These are phyloP conservation scores for Vandiemenella viatica DNA, from an alignment of 2,888 invertebrate genomes.

Conservation along the genomic window DNA sequence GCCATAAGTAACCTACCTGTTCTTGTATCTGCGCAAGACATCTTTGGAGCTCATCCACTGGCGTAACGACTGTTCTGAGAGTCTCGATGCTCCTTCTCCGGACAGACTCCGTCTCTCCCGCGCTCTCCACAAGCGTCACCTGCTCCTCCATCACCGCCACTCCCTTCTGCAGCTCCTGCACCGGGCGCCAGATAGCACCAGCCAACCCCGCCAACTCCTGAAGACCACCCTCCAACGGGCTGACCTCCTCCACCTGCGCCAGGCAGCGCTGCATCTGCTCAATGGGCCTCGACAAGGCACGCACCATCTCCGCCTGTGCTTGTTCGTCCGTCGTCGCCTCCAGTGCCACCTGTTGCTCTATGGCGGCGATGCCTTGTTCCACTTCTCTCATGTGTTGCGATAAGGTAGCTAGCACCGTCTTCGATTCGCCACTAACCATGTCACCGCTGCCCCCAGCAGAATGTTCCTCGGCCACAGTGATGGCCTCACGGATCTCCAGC, in stretches of 20 bases:
- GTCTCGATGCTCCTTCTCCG: no score
- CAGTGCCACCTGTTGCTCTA: background rate
- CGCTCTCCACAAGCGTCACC: background rate
- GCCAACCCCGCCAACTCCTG: no score
- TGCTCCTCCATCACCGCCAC: background rate
- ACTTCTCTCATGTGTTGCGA: background rate
- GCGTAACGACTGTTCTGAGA: slow-evolving; percentile 8
- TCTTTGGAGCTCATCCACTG: slow-evolving; percentile 11
- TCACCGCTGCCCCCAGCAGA: background rate
- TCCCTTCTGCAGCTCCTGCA: background rate
- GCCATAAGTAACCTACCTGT: no score
- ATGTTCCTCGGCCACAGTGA: slow-evolving; percentile 17
- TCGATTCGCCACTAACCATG: background rate
- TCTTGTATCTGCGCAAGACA: slow-evolving; percentile 9
- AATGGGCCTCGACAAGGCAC: no score
- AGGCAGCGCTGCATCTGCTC: slow-evolving; percentile 9
- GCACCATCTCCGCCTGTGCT: no score
- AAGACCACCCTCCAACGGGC: no score
- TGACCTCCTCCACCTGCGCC: slow-evolving; percentile 6
- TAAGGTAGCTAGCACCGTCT: background rate
- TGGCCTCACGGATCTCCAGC: slow-evolving; percentile 15
- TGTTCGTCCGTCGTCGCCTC: background rate
- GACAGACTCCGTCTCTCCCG: background rate
- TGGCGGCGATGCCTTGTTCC: no score
- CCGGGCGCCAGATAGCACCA: background rate